Evolutionary conservation across 1,140 invertebrate genomes (phyloP), one percentile per base, ranked within the genome.

Genomic region (Oppia nitens): DNA sequence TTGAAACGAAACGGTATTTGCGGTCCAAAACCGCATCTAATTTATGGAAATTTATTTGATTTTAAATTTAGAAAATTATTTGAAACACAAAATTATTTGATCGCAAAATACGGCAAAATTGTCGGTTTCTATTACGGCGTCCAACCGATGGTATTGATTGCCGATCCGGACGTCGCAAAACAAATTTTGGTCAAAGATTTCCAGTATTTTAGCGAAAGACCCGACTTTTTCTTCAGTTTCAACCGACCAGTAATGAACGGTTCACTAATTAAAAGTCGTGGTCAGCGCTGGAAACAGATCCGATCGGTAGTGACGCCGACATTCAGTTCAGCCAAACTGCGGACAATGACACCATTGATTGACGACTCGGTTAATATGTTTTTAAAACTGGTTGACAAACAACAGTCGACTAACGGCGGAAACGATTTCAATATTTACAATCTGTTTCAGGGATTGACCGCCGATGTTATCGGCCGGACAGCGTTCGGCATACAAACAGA

Each of bases 321-420:
- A 1, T 78, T 78, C 63, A 75, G 73, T 40, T 67, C 72, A 11
- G 59, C 67, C 20, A 79, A 77, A 66, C 69, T 79, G 64, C 73
- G 71, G 64, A 68, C 65, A 17, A 69, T 75, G 69, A 61, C 61
- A 21, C 60, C 64, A 2, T 64, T 70, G 6, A 72, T 74, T 50
- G 66, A 70, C 40, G 50, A 63, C 11, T 71, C 64, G 28, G 64
- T 74, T 4, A 63, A 69, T 47, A 61, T 63, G 2, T 53, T 69
- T 9, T 27, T 70, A 28, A 50, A 64, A 3, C 64, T 69, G 4
- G 23, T 73, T 0, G 60, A 51, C 2, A n/a, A n/a, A n/a, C n/a
- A n/a, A n/a, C 51, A 61, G 47, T 59, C 61, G 28, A 63, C 55
- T 14, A 55, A 52, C 9, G 3, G 21, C 20, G 32, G 21, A 21